Conservation (phyloP, 2,797 vertebrate genomes). For the Lemur catta region DNA sequence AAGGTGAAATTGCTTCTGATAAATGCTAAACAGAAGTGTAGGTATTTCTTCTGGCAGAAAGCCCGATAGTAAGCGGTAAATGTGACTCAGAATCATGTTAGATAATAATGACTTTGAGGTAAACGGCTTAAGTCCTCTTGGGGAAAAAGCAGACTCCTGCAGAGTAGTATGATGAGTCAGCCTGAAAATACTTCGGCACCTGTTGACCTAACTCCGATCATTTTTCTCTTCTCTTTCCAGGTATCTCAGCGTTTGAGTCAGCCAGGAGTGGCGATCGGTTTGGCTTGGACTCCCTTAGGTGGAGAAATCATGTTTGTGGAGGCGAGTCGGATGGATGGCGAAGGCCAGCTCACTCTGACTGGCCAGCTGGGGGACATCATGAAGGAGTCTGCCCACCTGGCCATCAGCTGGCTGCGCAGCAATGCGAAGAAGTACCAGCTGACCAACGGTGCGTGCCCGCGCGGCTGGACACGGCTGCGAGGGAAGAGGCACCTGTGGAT, state of each 20-base stretch:
- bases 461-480: fast-evolving
- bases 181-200: background rate
- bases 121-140: background rate
- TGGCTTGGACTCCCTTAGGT: slow-evolving; percentile 96
- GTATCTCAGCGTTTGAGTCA: slow-evolving; percentile 94
- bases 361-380: slow-evolving; percentile 96
- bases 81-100: background rate
- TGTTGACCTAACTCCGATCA: background rate
- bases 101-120: background rate
- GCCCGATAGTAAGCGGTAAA: background rate
- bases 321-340: slow-evolving; percentile 96
- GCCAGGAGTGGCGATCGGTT: slow-evolving; percentile 94
- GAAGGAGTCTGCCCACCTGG: slow-evolving; percentile 97
- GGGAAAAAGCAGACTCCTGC: background rate
- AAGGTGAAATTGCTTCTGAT: background rate
- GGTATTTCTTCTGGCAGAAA: background rate
- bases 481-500: background rate
- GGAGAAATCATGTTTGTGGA: slow-evolving; percentile 99
- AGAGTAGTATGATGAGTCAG: background rate
- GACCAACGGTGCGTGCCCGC: slow-evolving; percentile 88
- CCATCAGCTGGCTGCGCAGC: slow-evolving; percentile 97
- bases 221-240: slow-evolving; percentile 78
- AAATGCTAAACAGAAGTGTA: background rate
- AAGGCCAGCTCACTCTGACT: slow-evolving; percentile 95
- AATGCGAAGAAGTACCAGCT: slow-evolving; percentile 94